Conservation (phyloP, 2,888 invertebrate species). For the Julus scandinavius region DNA sequence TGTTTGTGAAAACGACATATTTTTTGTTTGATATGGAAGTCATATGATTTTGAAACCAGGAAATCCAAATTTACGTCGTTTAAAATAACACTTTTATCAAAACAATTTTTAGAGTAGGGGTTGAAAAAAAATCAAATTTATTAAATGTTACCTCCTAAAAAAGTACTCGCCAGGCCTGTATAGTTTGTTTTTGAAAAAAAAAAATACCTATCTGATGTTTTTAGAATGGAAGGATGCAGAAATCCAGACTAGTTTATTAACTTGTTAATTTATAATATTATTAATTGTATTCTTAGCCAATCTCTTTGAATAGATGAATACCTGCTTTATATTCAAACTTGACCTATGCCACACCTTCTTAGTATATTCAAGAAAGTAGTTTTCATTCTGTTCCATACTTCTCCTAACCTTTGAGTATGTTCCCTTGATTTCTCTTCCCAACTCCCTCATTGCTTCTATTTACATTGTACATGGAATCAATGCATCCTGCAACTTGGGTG, state of each 20-base stretch:
- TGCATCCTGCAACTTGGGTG: background rate
- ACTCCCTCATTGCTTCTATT: conserved; percentile 5
- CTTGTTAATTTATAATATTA: conserved; percentile 40
- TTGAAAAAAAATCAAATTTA: background rate
- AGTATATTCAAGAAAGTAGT: conserved; percentile 38
- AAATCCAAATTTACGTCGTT: background rate
- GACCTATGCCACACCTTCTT: conserved; percentile 25
- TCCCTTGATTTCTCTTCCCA: conserved; percentile 2
- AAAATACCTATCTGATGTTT: background rate
- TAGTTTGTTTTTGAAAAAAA: background rate
- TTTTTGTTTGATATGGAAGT: background rate
- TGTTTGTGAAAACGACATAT: background rate
- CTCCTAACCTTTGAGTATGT: background rate
- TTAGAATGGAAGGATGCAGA: background rate
- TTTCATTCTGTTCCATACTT: conserved; percentile 25
- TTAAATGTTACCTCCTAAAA: background rate
- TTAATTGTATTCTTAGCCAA: background rate
- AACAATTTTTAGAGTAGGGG: background rate
- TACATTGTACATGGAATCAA: conserved; percentile 22
- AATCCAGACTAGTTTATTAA: background rate
- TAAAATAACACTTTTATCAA: background rate
- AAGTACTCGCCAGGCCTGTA: background rate
- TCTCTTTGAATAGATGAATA: conserved; percentile 28
- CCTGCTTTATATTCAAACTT: background rate
- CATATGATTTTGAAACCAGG: background rate